Percentiles rank a stretch among this genome's conserved stretches.
Conservation (phyloP, 2,888 invertebrate genomes). For the Oscheius myriophilus region DNA sequence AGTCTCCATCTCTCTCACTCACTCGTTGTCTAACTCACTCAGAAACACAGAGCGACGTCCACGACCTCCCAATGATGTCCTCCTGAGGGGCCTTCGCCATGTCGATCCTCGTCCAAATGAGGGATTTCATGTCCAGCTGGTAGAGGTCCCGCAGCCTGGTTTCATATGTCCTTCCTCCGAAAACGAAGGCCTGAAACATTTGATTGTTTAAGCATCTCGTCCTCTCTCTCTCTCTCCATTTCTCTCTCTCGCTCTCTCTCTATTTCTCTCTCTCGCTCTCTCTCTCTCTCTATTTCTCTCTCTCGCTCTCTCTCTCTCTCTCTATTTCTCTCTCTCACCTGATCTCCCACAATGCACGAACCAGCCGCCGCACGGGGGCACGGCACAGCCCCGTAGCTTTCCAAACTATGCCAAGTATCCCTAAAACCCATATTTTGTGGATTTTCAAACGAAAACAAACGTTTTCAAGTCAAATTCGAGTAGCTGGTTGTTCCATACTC, state of each 20-base stretch:
- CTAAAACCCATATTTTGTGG: neutral
- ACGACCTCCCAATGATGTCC: neutral
- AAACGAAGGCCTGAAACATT: neutral
- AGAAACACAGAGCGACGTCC: neutral
- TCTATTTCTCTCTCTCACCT: no score
- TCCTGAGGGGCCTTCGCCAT: neutral
- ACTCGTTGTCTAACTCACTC: neutral
- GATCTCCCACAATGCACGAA: neutral
- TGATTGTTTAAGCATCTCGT: no score
- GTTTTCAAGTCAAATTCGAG: slow-evolving; percentile 1
- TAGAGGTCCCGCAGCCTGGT: neutral
- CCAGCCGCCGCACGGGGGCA: neutral
- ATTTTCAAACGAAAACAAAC: neutral
- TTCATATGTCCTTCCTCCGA: neutral
- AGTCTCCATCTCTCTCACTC: no score
- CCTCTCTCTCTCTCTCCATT: no score
- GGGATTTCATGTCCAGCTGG: slow-evolving; percentile 1
- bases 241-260: no score
- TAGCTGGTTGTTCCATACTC: slow-evolving; percentile 2
- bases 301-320: no score
- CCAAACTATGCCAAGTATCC: neutral
- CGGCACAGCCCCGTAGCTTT: neutral
- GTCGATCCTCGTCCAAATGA: neutral
- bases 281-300: no score
- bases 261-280: no score